phyloP scores from a whole-genome alignment of 1,140 invertebrate genomes.

The Drosophila albomicans region DNA sequence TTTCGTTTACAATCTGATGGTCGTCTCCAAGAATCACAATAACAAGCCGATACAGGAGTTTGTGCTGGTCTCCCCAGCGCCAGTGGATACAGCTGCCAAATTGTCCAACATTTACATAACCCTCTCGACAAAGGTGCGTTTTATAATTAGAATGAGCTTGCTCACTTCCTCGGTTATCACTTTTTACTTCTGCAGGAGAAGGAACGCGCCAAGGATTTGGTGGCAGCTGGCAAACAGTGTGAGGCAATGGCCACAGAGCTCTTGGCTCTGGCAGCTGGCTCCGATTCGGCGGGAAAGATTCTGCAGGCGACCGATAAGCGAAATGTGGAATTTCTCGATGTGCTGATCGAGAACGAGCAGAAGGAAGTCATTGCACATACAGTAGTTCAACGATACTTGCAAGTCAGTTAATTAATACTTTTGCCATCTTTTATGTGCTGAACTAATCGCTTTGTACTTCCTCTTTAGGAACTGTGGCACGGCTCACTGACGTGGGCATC shows the following conservation, averaged over 20 bases:
- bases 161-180: no score
- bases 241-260: slow-evolving; percentile 99
- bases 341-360: slow-evolving; percentile 99
- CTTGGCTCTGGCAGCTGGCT: slow-evolving; percentile 95
- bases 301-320: slow-evolving; percentile 95
- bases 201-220: slow-evolving; percentile 97
- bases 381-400: slow-evolving; percentile 94
- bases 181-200: slow-evolving; percentile 90
- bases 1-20: slow-evolving; percentile 99
- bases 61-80: slow-evolving; percentile 97
- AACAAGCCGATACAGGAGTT: slow-evolving; percentile 99
- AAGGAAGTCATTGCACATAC: slow-evolving; percentile 98
- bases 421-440: slow-evolving; percentile 14
- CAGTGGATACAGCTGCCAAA: slow-evolving; percentile 99
- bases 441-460: slow-evolving; percentile 4
- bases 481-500: slow-evolving; percentile 97
- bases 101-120: slow-evolving; percentile 96
- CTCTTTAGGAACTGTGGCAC: slow-evolving; percentile 95
- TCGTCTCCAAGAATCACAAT: slow-evolving; percentile 98
- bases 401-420: slow-evolving; percentile 87
- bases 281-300: slow-evolving; percentile 96
- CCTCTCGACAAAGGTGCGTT: slow-evolving; percentile 91
- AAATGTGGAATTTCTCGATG: slow-evolving; percentile 97
- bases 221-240: slow-evolving; percentile 97
- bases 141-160: not conserved